phyloP scores from a whole-genome alignment of 2,888 invertebrate genomes.

The Heliconius aoede region DNA sequence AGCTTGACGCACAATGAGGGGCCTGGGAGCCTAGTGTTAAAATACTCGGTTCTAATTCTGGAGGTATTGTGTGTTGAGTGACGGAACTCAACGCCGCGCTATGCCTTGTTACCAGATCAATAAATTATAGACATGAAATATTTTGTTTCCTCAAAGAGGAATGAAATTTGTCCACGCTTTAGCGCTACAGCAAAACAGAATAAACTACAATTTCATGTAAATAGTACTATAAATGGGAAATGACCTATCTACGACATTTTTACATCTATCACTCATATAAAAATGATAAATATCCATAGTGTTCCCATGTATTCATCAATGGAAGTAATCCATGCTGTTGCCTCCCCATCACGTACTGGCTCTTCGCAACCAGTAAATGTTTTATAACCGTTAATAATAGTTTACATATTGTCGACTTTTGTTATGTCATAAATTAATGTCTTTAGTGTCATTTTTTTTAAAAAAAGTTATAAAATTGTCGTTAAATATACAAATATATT shows the following conservation, averaged over 20 bases:
- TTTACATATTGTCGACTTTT: slow-evolving; percentile 24
- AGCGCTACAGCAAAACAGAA: too few relatives aligned
- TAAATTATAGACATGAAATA: not conserved
- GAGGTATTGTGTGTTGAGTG: not conserved
- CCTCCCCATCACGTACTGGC: slow-evolving; percentile 59
- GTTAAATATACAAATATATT: slow-evolving; percentile 1
- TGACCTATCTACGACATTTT: not conserved
- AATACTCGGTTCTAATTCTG: not conserved
- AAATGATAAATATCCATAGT: slow-evolving; percentile 48
- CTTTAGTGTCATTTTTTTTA: not conserved
- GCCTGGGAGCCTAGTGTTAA: not conserved
- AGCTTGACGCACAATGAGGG: too few relatives aligned
- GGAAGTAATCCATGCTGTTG: slow-evolving; percentile 61
- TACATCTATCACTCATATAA: slow-evolving; percentile 24
- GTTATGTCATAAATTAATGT: slow-evolving; percentile 12
- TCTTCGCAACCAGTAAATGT: slow-evolving; percentile 34
- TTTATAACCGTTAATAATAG: slow-evolving; percentile 35
- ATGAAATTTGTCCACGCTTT: too few relatives aligned
- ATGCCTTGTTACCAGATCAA: not conserved
- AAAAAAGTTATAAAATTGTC: slow-evolving; percentile 3
- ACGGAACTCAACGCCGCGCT: not conserved
- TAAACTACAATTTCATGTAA: not conserved
- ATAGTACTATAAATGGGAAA: not conserved
- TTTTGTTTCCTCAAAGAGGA: not conserved
- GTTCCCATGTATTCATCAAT: slow-evolving; percentile 55